Conservation (phyloP, 2,113 vertebrate genomes). For the Vicugna pacos region DNA sequence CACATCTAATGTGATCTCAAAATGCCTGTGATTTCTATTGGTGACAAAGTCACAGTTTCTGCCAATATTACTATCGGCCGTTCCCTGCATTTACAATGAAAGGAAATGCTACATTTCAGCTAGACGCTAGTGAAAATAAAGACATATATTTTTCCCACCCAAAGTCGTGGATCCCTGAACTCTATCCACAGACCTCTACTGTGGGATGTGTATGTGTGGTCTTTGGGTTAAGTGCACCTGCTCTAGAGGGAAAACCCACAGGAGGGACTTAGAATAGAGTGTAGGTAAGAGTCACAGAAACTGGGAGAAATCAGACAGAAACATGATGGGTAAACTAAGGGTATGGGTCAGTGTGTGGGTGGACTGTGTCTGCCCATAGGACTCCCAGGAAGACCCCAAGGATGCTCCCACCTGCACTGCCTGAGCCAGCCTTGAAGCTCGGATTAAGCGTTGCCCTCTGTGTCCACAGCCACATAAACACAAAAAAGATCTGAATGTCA, state of each 20-base stretch:
- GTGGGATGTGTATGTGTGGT: neutral
- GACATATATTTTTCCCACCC: neutral
- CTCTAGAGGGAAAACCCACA: neutral
- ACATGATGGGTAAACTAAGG: too few species aligned
- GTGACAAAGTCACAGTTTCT: neutral
- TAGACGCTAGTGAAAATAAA: neutral
- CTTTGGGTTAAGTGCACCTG: neutral
- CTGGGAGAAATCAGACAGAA: neutral
- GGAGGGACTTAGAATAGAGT: neutral
- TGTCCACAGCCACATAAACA: too few species aligned
- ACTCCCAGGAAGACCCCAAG: neutral
- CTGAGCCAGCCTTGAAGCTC: neutral
- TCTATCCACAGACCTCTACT: neutral
- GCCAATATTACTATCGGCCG: neutral
- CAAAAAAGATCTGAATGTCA: too few species aligned
- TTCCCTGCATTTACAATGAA: neutral
- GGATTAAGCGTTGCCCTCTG: neutral
- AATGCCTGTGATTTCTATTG: neutral
- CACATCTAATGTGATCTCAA: neutral
- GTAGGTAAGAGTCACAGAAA: neutral
- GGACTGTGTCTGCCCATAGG: neutral
- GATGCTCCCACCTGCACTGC: neutral
- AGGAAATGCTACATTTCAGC: neutral
- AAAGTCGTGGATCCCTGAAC: neutral
- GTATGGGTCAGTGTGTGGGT: neutral